Percentiles rank a stretch among this genome's conserved stretches.
phyloP scores from a whole-genome alignment of 2,113 vertebrate genomes.

The Platichthys flesus region DNA sequence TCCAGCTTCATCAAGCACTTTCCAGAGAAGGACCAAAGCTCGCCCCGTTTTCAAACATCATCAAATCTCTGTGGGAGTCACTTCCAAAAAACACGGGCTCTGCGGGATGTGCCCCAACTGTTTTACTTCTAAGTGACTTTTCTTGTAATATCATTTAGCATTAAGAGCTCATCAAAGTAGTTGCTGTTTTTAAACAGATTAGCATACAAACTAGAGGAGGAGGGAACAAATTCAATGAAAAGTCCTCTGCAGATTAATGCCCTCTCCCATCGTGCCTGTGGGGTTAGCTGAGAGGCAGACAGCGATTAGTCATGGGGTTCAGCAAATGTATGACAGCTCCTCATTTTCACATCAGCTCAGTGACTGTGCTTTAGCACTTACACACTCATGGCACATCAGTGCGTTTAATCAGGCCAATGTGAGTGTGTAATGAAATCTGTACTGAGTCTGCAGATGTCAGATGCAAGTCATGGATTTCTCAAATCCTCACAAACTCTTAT shows the following conservation, averaged over 20 bases:
- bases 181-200: constrained; percentile 47
- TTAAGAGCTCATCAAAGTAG: constrained; percentile 39
- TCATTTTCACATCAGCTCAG: constrained; percentile 67
- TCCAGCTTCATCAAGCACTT: background rate
- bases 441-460: background rate
- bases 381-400: constrained; percentile 46
- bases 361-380: constrained; percentile 37
- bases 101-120: background rate
- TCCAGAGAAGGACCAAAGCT: constrained; percentile 4
- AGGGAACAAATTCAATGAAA: constrained; percentile 30
- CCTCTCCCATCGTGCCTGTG: constrained; percentile 53
- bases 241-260: constrained; percentile 53
- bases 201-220: constrained; percentile 17
- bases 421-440: constrained; percentile 10
- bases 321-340: constrained; percentile 54
- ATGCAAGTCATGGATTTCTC: background rate
- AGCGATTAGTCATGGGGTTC: constrained; percentile 64
- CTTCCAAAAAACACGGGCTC: constrained; percentile 10
- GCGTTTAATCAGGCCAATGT: constrained; percentile 41
- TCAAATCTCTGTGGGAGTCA: background rate
- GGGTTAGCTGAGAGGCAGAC: constrained; percentile 58
- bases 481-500: background rate
- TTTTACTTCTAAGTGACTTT: constrained; percentile 12
- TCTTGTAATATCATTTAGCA: constrained; percentile 38
- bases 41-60: background rate